Evolutionary conservation across 2,888 invertebrate genomes (phyloP), one percentile per base, ranked within the genome.

Genomic region (Beris morrisii): DNA sequence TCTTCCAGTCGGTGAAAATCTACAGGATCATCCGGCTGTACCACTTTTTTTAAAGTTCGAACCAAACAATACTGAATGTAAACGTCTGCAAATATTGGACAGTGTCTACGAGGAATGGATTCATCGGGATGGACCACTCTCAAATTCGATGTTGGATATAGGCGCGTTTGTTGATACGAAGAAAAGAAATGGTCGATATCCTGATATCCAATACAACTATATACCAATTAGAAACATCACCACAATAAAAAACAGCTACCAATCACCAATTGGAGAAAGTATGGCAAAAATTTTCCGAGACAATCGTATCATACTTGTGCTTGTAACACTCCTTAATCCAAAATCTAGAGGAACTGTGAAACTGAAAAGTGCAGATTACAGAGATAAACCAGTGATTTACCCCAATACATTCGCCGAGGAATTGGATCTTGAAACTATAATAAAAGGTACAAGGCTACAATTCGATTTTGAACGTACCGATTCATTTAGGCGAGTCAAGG

Each of bases 391-490:
- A 0, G 72, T 82, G 30, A 86, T 90, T 54, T 80, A 85, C 71
- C 81, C 88, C 1, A 87, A 88, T 72, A 90, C 89, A 75, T 82
- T 90, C 31, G 75, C 79, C 0, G 82, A 87, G 13, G 74, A 78
- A 0, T 77, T 82, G 64, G 89, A 90, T 73, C 71, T 85, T 0
- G 74, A 82, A 44, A 80, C 79, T 0, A 78, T 84, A n/a, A 70
- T 82, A 3, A 76, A 81, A 57, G 82, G 79, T 0, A 75, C 84
- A 12, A 73, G 79, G 57, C 80, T 80, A 52, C 69, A 79, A 12
- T 72, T 77, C 11, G 77, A 76, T 63, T 71, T 85, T 9, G 73
- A 81, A 38, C 65, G 77, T 9, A 84, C 85, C 0, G 57, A 75
- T 38, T 70, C 79, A 0, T 82, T 86, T 68, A 74, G 75, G 67